A percentile compares a stretch with the other conserved stretches of the same genome.
Evolutionary conservation across 2,888 invertebrate genomes (phyloP).

Genomic region (Atrina japonica): DNA sequence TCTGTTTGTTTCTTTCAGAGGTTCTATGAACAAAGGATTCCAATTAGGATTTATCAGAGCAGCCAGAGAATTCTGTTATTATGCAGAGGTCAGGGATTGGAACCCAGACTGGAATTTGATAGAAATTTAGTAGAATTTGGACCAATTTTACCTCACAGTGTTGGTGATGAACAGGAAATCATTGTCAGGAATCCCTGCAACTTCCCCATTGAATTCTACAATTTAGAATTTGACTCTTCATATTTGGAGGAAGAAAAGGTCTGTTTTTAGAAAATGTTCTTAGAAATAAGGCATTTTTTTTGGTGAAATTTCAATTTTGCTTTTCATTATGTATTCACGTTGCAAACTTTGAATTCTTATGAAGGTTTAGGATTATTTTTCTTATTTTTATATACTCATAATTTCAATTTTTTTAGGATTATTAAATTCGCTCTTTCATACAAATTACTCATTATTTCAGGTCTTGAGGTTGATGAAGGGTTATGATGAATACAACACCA

Average conservation of each 20-base stretch:
- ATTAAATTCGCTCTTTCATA: too few relatives aligned
- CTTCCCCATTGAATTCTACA: conserved; percentile 87
- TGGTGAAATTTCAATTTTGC: background rate
- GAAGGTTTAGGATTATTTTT: too few relatives aligned
- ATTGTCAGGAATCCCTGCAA: conserved; percentile 85
- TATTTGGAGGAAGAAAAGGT: conserved; percentile 81
- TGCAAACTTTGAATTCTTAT: too few relatives aligned
- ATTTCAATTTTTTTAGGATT: too few relatives aligned
- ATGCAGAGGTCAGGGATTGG: conserved; percentile 79
- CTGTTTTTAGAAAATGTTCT: too few relatives aligned
- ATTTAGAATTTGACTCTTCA: conserved; percentile 85
- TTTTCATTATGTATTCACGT: too few relatives aligned
- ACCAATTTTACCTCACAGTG: conserved; percentile 85
- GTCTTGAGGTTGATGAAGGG: conserved; percentile 80
- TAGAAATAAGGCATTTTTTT: too few relatives aligned
- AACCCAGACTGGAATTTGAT: conserved; percentile 79
- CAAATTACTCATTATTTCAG: conserved; percentile 63
- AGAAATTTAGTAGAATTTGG: conserved; percentile 83
- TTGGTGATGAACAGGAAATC: conserved; percentile 84
- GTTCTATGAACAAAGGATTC: conserved; percentile 78
- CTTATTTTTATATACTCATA: too few relatives aligned
- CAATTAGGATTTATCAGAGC: conserved; percentile 79
- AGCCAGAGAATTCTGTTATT: conserved; percentile 78
- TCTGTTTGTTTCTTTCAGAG: conserved; percentile 65
- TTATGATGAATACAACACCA: conserved; percentile 80